These are phyloP conservation scores for Microcebus griseorufus DNA, from an alignment of 2,113 vertebrate genomes.

Conservation along the genomic window DNA sequence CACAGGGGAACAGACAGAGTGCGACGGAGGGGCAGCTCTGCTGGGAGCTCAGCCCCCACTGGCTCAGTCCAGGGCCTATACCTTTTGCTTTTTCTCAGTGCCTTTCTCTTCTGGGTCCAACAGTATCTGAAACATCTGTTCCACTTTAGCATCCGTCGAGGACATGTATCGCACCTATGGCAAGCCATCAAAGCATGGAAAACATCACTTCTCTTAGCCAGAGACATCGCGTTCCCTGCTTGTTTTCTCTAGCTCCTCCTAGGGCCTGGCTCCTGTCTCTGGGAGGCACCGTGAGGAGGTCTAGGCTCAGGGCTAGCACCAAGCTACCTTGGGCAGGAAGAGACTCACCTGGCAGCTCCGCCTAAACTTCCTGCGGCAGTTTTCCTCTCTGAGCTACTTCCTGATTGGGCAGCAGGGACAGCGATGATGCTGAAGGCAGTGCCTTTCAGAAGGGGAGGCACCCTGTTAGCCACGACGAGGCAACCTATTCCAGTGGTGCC, in stretches of 20 bases:
- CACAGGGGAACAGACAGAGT: fast-evolving
- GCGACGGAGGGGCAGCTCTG: fast-evolving
- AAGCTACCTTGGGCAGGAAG: slow-evolving; percentile 1
- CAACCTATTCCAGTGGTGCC: too few species aligned
- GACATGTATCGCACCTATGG: slow-evolving; percentile 90
- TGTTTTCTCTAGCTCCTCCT: background rate
- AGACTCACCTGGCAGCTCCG: slow-evolving; percentile 29
- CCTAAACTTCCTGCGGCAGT: background rate
- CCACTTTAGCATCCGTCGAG: slow-evolving; percentile 94
- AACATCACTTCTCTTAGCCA: background rate
- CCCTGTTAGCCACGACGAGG: background rate
- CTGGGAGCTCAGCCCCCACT: background rate
- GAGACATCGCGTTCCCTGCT: background rate
- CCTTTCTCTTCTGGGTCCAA: slow-evolving; percentile 90
- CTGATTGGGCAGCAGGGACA: background rate
- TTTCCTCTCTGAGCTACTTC: slow-evolving; percentile 28
- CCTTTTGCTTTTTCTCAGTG: slow-evolving; percentile 94
- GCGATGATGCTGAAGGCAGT: background rate
- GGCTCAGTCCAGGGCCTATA: slow-evolving; percentile 62
- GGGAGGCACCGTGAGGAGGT: background rate
- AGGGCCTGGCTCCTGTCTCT: background rate
- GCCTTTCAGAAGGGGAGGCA: background rate
- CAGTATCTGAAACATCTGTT: slow-evolving; percentile 97
- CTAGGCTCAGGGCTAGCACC: background rate
- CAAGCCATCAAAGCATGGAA: fast-evolving